Evolutionary conservation across 1,140 invertebrate genomes (phyloP).

Genomic region (Drosophila ambigua): DNA sequence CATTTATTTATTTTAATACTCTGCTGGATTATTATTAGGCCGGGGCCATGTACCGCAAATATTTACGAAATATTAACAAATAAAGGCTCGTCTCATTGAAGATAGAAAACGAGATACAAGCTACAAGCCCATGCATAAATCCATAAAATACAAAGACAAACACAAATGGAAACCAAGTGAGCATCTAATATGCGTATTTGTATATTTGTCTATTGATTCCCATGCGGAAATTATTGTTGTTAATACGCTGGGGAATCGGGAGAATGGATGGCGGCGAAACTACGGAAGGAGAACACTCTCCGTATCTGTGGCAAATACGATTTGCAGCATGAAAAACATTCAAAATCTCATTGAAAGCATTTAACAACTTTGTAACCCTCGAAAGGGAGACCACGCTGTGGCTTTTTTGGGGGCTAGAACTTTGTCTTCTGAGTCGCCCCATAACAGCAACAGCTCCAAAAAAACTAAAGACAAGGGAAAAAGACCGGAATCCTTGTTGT

Average conservation of each 20-base stretch:
- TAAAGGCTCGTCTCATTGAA: conserved; percentile 68
- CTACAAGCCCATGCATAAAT: conserved; percentile 66
- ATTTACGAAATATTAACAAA: conserved; percentile 82
- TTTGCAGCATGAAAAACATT: conserved; percentile 76
- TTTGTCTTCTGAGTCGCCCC: conserved; percentile 37
- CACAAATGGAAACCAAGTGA: conserved; percentile 33
- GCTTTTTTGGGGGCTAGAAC: conserved; percentile 25
- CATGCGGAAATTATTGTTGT: conserved; percentile 77
- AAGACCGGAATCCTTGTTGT: conserved; percentile 41
- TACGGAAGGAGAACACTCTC: conserved; percentile 4
- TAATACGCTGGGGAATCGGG: conserved; percentile 49
- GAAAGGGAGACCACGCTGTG: conserved; percentile 8
- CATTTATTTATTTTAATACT: conserved; percentile 79
- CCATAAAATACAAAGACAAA: conserved; percentile 78
- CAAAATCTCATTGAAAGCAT: conserved; percentile 79
- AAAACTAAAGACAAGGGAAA: conserved; percentile 19
- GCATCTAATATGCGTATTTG: conserved; percentile 42
- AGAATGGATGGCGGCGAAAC: neutral
- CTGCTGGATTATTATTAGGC: conserved; percentile 58
- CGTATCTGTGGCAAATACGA: conserved; percentile 44
- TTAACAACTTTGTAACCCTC: conserved; percentile 67
- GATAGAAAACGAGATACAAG: conserved; percentile 39
- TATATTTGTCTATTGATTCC: conserved; percentile 72
- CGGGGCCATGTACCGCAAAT: conserved; percentile 76
- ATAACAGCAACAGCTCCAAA: conserved; percentile 58